These are phyloP conservation scores for Nipponia nippon DNA, from an alignment of 2,113 vertebrate species.

Conservation along the genomic window DNA sequence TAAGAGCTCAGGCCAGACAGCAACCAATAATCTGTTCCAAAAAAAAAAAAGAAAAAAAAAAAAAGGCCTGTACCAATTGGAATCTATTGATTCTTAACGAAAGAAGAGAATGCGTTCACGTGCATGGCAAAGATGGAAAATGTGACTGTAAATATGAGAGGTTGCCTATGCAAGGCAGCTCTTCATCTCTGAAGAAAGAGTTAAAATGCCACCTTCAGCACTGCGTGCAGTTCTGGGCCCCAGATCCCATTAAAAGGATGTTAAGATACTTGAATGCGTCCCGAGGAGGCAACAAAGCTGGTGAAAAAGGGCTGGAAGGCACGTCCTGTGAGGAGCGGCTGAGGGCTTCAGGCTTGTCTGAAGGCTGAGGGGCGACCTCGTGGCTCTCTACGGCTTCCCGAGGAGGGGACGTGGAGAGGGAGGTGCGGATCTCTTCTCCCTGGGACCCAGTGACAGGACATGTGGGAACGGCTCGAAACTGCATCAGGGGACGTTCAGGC, in stretches of 20 bases:
- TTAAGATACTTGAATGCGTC: not conserved
- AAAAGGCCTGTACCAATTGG: not conserved
- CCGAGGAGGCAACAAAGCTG: not conserved
- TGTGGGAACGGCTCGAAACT: not conserved
- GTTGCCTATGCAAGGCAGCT: not conserved
- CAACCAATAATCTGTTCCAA: not conserved
- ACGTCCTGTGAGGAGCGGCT: not conserved
- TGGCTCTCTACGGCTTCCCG: not conserved
- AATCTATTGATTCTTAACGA: not conserved
- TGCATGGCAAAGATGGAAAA: not conserved
- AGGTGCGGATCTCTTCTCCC: not conserved
- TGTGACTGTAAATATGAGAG: accelerated
- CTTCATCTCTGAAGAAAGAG: not conserved
- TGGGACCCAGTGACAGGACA: not conserved
- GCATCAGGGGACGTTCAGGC: not conserved
- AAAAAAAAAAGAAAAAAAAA: not conserved
- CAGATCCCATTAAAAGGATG: not conserved
- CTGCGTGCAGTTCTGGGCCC: not conserved
- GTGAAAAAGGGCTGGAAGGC: not conserved
- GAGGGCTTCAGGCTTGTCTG: not conserved
- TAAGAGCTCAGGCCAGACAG: not conserved
- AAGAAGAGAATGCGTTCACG: not conserved
- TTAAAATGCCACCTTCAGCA: not conserved
- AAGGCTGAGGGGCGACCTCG: not conserved
- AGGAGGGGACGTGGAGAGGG: not conserved